These are phyloP conservation scores for Bucco capensis DNA, from an alignment of 2,113 vertebrate genomes.

Conservation along the genomic window DNA sequence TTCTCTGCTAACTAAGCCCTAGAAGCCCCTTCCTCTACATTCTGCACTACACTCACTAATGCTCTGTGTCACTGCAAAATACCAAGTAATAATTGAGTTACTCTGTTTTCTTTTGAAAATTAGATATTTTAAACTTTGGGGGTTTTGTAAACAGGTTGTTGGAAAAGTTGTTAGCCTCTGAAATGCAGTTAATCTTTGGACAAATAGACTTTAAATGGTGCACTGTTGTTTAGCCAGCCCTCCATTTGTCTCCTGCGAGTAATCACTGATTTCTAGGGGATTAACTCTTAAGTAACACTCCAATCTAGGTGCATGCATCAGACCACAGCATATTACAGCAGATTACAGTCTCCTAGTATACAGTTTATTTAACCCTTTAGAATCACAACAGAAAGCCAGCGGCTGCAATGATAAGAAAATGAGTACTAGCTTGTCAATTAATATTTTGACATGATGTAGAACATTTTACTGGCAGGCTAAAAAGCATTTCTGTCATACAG, in stretches of 20 bases:
- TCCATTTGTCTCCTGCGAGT: slow-evolving; percentile 43
- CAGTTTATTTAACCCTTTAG: slow-evolving; percentile 52
- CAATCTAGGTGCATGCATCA: slow-evolving; percentile 56
- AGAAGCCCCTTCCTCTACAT: not conserved
- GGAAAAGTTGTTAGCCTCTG: not conserved
- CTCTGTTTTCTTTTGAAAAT: not conserved
- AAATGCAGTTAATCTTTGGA: slow-evolving; percentile 15
- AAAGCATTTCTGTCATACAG: not conserved
- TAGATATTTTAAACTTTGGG: not conserved
- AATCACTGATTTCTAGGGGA: slow-evolving; percentile 59
- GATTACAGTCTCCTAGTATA: slow-evolving; percentile 34
- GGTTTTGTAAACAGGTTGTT: not conserved
- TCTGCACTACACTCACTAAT: not conserved
- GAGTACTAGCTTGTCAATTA: not conserved
- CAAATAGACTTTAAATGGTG: slow-evolving; percentile 5
- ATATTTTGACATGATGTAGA: not conserved
- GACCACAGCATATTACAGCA: slow-evolving; percentile 30
- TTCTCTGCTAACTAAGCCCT: not conserved
- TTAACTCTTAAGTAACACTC: slow-evolving; percentile 66
- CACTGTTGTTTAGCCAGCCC: slow-evolving; percentile 19
- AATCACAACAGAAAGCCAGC: not conserved
- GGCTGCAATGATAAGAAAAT: not conserved
- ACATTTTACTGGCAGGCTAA: not conserved
- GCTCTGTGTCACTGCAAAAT: not conserved
- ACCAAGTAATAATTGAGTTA: not conserved